These are phyloP conservation scores for Eretmocerus hayati DNA, from an alignment of 2,888 invertebrate species.

Conservation along the genomic window DNA sequence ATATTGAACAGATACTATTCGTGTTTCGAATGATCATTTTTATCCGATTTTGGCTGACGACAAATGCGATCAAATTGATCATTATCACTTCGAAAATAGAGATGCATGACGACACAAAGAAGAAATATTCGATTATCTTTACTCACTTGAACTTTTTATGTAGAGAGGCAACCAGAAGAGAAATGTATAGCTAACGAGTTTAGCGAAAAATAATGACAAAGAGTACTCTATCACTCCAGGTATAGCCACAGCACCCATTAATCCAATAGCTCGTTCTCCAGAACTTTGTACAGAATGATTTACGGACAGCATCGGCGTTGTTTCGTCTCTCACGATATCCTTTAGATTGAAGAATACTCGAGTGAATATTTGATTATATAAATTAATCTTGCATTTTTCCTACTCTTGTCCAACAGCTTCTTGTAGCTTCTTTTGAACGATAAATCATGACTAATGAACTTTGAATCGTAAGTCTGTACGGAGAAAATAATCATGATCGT, in stretches of 20 bases:
- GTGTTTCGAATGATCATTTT: not conserved
- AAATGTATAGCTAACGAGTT: slow-evolving; percentile 94
- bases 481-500: too few species aligned
- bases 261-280: slow-evolving; percentile 61
- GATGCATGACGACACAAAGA: not conserved
- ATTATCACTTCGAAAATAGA: too few species aligned
- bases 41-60: too few species aligned
- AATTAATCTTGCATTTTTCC: too few species aligned
- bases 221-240: slow-evolving; percentile 94
- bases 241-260: slow-evolving; percentile 69
- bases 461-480: too few species aligned
- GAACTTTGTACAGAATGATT: slow-evolving; percentile 27
- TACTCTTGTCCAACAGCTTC: too few species aligned
- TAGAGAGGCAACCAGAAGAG: slow-evolving; percentile 93
- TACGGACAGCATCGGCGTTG: slow-evolving; percentile 42
- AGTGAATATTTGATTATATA: too few species aligned
- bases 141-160: slow-evolving; percentile 77
- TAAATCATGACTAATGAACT: too few species aligned
- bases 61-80: too few species aligned
- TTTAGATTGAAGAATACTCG: slow-evolving; percentile 28
- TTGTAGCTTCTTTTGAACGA: too few species aligned
- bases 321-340: slow-evolving; percentile 33
- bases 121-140: too few species aligned
- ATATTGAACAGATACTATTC: too few species aligned
- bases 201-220: slow-evolving; percentile 88